phyloP scores from a whole-genome alignment of 2,888 invertebrate genomes.

The Teinopalpus imperialis region DNA sequence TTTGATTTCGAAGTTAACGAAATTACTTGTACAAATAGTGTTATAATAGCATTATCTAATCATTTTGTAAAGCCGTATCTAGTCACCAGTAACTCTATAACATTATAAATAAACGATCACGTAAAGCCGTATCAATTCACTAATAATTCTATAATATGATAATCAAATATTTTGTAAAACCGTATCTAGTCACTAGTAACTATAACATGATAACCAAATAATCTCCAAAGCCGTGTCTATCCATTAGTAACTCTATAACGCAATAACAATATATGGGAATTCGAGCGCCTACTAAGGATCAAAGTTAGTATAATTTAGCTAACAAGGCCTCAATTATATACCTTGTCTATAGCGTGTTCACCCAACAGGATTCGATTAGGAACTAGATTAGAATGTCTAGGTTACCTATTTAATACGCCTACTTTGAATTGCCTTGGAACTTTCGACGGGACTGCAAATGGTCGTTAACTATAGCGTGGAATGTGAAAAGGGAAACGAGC shows the following conservation, averaged over 20 bases:
- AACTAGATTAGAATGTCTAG: slow-evolving; percentile 11
- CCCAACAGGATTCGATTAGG: slow-evolving; percentile 10
- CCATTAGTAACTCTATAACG: slow-evolving; percentile 6
- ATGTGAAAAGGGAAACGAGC: not conserved
- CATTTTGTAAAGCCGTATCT: no score
- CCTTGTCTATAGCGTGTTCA: not conserved
- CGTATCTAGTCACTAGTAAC: no score
- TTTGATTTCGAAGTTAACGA: no score
- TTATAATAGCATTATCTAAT: not conserved
- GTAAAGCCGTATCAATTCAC: no score
- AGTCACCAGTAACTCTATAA: no score
- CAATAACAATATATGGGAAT: slow-evolving; percentile 2
- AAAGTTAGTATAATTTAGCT: slow-evolving; percentile 12
- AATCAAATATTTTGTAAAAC: no score
- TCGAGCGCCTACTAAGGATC: slow-evolving; percentile 7
- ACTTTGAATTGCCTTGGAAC: slow-evolving; percentile 5
- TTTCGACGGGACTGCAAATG: not conserved
- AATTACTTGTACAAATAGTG: no score
- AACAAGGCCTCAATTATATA: slow-evolving; percentile 16
- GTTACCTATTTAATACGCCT: slow-evolving; percentile 10
- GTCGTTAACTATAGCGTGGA: not conserved
- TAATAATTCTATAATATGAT: no score
- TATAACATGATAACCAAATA: no score
- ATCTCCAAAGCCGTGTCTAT: not conserved
- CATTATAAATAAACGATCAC: no score